phyloP scores from a whole-genome alignment of 2,888 invertebrate genomes.

The Taphrorychus bicolor region DNA sequence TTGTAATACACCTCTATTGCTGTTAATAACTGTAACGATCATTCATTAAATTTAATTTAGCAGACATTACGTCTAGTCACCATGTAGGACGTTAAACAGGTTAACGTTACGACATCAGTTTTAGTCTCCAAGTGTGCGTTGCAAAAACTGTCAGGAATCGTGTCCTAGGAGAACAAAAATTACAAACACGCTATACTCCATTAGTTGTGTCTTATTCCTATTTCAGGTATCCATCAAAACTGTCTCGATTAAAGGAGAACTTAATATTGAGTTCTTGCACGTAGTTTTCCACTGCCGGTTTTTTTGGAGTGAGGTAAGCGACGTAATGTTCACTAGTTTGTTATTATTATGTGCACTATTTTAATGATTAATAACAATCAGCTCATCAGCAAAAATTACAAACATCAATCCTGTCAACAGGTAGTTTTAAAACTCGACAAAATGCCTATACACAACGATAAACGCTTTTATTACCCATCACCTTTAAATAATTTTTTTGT shows the following conservation, averaged over 20 bases:
- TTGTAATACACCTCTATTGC: background rate
- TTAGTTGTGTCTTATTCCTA: constrained; percentile 16
- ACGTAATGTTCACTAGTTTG: too few species aligned
- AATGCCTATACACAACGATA: too few species aligned
- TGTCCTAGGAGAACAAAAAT: constrained; percentile 34
- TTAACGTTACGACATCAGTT: constrained; percentile 15
- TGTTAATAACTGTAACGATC: constrained; percentile 3
- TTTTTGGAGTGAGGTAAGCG: background rate
- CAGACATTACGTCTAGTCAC: constrained; percentile 12
- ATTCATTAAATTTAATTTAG: constrained; percentile 19
- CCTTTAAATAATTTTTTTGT: too few species aligned
- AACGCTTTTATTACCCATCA: too few species aligned
- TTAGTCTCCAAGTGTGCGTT: background rate
- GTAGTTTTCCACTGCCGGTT: background rate
- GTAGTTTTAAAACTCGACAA: too few species aligned
- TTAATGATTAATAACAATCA: too few species aligned
- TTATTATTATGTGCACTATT: too few species aligned
- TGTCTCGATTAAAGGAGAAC: background rate
- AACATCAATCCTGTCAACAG: too few species aligned
- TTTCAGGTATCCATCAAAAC: background rate
- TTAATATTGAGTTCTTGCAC: background rate
- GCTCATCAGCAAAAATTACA: too few species aligned
- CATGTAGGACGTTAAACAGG: constrained; percentile 9
- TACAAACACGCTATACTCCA: constrained; percentile 32
- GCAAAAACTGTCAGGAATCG: constrained; percentile 25